A percentile compares a stretch with the other conserved stretches of the same genome.
These are phyloP conservation scores for Brachyhypopomus occidentalis DNA, from an alignment of 2,113 vertebrate species.

Conservation along the genomic window DNA sequence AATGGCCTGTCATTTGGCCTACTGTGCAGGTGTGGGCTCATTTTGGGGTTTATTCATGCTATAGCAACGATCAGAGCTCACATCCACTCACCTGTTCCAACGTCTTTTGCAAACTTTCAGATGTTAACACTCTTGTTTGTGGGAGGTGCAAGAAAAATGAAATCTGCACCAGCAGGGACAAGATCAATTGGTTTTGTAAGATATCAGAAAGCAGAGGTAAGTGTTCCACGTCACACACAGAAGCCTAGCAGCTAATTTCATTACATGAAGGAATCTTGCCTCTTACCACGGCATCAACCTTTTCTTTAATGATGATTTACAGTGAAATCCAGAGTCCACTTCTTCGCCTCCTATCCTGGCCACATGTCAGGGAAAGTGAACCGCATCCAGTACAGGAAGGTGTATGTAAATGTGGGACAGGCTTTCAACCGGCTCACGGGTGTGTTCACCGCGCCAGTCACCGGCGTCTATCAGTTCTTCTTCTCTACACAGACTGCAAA, in stretches of 20 bases:
- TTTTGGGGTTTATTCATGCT: neutral
- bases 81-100: neutral
- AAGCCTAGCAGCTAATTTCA: too few relatives aligned
- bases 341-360: conserved; percentile 55
- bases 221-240: neutral
- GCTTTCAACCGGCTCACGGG: conserved; percentile 48
- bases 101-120: conserved; percentile 34
- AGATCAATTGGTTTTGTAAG: conserved; percentile 62
- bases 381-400: conserved; percentile 53
- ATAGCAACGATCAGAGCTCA: neutral
- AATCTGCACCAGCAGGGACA: conserved; percentile 59
- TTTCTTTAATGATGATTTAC: conserved; percentile 2
- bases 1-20: conserved; percentile 42
- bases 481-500: conserved; percentile 52
- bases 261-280: neutral
- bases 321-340: conserved; percentile 54
- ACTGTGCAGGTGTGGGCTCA: conserved; percentile 52
- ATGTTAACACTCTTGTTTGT: conserved; percentile 63
- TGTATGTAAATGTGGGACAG: conserved; percentile 56
- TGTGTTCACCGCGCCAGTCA: conserved; percentile 55
- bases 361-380: conserved; percentile 57
- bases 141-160: conserved; percentile 57
- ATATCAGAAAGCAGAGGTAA: conserved; percentile 41
- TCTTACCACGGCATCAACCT: neutral
- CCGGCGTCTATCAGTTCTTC: conserved; percentile 60